phyloP scores from a whole-genome alignment of 2,797 vertebrate species.

The Champsocephalus esox region DNA sequence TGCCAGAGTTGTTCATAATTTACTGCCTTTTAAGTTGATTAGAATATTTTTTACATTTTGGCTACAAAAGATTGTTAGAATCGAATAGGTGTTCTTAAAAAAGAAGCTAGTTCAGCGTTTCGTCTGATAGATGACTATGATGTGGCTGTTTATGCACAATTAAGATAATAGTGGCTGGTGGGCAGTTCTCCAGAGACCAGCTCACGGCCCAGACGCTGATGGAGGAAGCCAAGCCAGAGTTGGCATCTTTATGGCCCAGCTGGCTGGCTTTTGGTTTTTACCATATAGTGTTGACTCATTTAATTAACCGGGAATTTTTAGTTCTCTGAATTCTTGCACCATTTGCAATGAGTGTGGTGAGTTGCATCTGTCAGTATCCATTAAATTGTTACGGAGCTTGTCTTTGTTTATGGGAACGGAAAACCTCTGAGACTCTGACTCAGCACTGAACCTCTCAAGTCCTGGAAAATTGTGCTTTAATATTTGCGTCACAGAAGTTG shows the following conservation, averaged over 20 bases:
- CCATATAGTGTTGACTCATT: conserved; percentile 23
- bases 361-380: conserved; percentile 1
- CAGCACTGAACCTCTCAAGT: conserved; percentile 25
- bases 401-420: conserved; percentile 16
- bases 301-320: conserved; percentile 8
- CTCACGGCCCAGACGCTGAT: conserved; percentile 21
- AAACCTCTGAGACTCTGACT: conserved; percentile 47
- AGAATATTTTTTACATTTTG: not conserved
- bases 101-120: not conserved
- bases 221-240: conserved; percentile 24
- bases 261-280: conserved; percentile 27
- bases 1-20: not conserved
- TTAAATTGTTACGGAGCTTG: not conserved
- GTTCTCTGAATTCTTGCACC: not conserved
- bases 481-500: conserved; percentile 45
- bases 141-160: conserved; percentile 8
- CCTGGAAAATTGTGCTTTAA: conserved; percentile 23
- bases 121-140: not conserved
- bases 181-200: conserved; percentile 30
- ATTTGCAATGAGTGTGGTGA: not conserved
- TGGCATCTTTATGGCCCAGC: conserved; percentile 27
- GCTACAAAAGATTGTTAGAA: not conserved
- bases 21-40: not conserved
- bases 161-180: conserved; percentile 23
- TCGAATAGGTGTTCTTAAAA: not conserved